phyloP scores from a whole-genome alignment of 2,888 invertebrate genomes.

The Euclidia mi region DNA sequence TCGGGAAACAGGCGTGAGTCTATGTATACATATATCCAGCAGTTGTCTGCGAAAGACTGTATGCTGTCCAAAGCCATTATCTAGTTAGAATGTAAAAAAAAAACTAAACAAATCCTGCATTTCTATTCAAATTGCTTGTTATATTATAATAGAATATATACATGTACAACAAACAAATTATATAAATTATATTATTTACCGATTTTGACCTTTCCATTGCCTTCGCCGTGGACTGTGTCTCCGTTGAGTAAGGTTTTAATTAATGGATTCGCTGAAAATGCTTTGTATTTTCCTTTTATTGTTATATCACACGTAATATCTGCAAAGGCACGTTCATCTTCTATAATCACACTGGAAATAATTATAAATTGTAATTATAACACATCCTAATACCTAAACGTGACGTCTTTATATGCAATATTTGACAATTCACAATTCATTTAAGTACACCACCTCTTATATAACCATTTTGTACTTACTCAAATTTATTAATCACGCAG shows the following conservation, averaged over 20 bases:
- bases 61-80: too few species aligned
- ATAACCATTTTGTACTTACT: conserved; percentile 8
- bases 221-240: conserved; percentile 52
- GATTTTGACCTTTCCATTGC: conserved; percentile 57
- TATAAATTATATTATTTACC: conserved; percentile 39
- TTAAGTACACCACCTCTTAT: background rate
- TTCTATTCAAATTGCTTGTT: too few species aligned
- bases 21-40: too few species aligned
- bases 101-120: too few species aligned
- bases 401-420: background rate
- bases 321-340: conserved; percentile 13
- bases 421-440: background rate
- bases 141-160: too few species aligned
- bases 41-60: too few species aligned
- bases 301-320: conserved; percentile 60
- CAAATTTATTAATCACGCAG: conserved; percentile 6
- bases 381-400: too few species aligned
- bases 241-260: conserved; percentile 48
- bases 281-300: conserved; percentile 56
- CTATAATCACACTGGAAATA: background rate
- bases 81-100: too few species aligned
- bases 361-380: too few species aligned
- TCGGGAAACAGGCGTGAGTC: too few species aligned
- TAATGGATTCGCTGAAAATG: conserved; percentile 32
- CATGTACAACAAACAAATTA: background rate